These are phyloP conservation scores for Cephus spinipes DNA, from an alignment of 2,888 invertebrate species.

Conservation along the genomic window DNA sequence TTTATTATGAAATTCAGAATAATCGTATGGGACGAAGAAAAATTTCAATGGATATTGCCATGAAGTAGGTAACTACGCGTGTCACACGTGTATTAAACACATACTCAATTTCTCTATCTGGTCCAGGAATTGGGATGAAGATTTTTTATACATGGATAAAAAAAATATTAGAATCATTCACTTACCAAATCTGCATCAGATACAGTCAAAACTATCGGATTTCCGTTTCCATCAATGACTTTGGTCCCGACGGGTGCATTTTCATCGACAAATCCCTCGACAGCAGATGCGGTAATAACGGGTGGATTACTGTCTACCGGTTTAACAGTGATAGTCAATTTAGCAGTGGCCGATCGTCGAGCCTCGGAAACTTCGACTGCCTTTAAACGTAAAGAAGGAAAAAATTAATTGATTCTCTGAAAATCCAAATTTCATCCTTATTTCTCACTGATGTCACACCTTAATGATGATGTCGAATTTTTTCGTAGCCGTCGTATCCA, in stretches of 20 bases:
- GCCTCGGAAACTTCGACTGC: slow-evolving; percentile 87
- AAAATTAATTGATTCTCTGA: neutral
- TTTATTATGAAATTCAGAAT: neutral
- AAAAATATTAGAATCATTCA: slow-evolving; percentile 24
- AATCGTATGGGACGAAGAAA: neutral
- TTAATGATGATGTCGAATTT: slow-evolving; percentile 85
- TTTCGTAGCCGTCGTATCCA: slow-evolving; percentile 83
- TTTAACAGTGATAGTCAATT: slow-evolving; percentile 83
- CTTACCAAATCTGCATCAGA: slow-evolving; percentile 88
- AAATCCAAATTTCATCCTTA: neutral
- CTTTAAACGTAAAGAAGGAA: slow-evolving; percentile 61
- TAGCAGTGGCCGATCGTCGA: slow-evolving; percentile 85
- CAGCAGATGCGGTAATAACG: slow-evolving; percentile 77
- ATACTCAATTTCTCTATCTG: neutral
- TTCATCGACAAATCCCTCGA: slow-evolving; percentile 85
- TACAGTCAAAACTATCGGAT: slow-evolving; percentile 80
- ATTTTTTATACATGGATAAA: no score
- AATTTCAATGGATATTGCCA: neutral
- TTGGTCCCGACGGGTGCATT: slow-evolving; percentile 88
- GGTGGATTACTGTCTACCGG: slow-evolving; percentile 91
- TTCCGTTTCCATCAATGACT: slow-evolving; percentile 75
- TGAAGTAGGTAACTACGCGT: neutral
- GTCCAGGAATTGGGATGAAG: neutral
- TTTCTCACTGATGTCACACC: slow-evolving; percentile 65
- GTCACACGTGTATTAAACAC: neutral